Percentiles rank a stretch among this genome's conserved stretches.
Evolutionary conservation across 2,113 vertebrate genomes (phyloP).

Genomic region (Machaerirhynchus nigripectus): DNA sequence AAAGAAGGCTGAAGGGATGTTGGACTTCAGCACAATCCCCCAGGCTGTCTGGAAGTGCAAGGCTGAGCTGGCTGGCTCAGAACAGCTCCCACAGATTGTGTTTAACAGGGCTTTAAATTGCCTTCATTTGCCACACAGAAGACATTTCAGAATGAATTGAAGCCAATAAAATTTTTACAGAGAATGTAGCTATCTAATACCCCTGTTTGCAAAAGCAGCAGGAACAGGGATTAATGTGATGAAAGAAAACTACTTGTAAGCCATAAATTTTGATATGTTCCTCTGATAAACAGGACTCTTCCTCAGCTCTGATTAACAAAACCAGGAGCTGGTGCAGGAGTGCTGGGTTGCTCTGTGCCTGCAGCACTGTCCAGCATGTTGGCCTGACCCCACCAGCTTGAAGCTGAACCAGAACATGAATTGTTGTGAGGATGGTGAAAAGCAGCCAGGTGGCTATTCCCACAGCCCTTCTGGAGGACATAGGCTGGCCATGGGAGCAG

Average conservation of each 20-base stretch:
- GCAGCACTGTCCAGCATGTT: rapidly evolving
- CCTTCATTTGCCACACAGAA: constrained; percentile 70
- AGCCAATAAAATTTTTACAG: constrained; percentile 65
- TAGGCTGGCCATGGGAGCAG: not conserved
- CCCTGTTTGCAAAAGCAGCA: constrained; percentile 17
- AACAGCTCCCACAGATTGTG: constrained; percentile 46
- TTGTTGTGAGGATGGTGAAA: not conserved
- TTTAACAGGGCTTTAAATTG: constrained; percentile 74
- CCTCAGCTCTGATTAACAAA: not conserved
- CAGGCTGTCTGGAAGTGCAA: constrained; percentile 22
- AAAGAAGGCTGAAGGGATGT: not conserved
- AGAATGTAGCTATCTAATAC: constrained; percentile 41
- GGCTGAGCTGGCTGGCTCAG: constrained; percentile 43
- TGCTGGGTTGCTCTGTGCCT: not conserved
- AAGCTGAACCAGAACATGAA: not conserved
- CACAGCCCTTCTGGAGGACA: not conserved
- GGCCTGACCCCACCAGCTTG: not conserved
- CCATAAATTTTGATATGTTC: constrained; percentile 24
- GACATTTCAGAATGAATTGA: constrained; percentile 63
- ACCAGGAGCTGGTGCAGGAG: not conserved
- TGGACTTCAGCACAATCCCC: constrained; percentile 1
- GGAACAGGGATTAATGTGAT: constrained; percentile 40
- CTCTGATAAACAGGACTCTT: not conserved
- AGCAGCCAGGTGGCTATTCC: not conserved
- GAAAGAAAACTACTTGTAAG: constrained; percentile 46